Evolutionary conservation across 1,140 invertebrate species (phyloP).

Genomic region (Psix sp.): DNA sequence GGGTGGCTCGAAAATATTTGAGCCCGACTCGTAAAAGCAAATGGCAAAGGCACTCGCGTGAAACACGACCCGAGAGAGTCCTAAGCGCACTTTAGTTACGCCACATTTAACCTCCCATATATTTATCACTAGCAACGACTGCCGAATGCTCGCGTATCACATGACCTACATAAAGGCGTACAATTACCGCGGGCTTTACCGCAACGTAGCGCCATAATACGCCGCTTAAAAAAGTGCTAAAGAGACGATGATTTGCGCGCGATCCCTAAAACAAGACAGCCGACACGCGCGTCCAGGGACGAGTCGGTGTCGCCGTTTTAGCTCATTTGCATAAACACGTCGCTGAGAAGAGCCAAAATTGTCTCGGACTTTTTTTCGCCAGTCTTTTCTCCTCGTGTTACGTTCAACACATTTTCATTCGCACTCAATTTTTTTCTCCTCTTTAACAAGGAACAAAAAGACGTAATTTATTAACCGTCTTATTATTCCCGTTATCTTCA

Average conservation of each 20-base stretch:
- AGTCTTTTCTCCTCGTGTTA: too few species aligned
- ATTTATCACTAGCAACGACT: constrained; percentile 56
- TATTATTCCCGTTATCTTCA: too few species aligned
- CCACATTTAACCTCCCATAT: constrained; percentile 55
- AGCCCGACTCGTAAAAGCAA: constrained; percentile 67
- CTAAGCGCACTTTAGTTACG: constrained; percentile 56
- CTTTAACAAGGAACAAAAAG: too few species aligned
- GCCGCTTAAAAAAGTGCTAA: constrained; percentile 58
- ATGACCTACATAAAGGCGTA: constrained; percentile 60
- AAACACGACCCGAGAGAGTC: constrained; percentile 55
- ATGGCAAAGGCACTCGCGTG: constrained; percentile 59
- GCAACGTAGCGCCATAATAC: constrained; percentile 51
- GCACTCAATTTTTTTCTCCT: too few species aligned
- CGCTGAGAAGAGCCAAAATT: constrained; percentile 1
- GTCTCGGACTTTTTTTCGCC: too few species aligned
- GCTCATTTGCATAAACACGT: constrained; percentile 43
- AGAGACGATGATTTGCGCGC: constrained; percentile 52
- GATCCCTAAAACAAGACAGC: constrained; percentile 41
- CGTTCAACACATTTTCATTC: too few species aligned
- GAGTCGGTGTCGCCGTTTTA: constrained; percentile 22
- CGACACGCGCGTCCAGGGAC: constrained; percentile 21
- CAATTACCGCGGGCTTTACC: constrained; percentile 60
- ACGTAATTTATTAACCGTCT: too few species aligned
- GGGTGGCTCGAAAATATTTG: constrained; percentile 65
- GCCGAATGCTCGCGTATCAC: constrained; percentile 57